Conservation (phyloP, 1,140 invertebrate genomes). For the Wasmannia auropunctata region DNA sequence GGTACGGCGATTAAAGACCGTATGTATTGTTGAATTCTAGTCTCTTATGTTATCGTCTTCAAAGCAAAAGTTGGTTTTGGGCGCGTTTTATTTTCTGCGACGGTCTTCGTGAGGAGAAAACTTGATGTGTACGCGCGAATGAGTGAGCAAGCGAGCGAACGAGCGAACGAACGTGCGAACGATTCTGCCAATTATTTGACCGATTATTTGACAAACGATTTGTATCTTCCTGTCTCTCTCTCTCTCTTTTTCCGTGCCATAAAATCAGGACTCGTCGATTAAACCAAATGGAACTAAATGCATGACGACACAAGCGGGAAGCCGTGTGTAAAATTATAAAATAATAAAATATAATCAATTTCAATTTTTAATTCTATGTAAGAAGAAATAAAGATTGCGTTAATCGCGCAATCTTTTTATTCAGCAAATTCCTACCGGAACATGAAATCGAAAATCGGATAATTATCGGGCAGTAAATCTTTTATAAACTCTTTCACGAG, state of each 20-base stretch:
- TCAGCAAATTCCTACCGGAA: background rate
- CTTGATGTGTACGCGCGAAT: background rate
- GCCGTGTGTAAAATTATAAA: background rate
- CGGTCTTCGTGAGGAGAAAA: slow-evolving; percentile 44
- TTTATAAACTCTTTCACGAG: background rate
- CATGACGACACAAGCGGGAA: background rate
- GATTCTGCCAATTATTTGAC: slow-evolving; percentile 41
- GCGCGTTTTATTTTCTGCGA: slow-evolving; percentile 56
- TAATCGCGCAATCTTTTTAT: background rate
- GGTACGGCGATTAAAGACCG: slow-evolving; percentile 78
- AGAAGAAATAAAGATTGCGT: slow-evolving; percentile 1
- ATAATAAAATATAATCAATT: background rate
- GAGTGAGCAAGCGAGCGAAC: background rate
- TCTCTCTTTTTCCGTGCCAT: slow-evolving; percentile 31
- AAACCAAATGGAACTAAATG: slow-evolving; percentile 9
- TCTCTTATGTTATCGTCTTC: slow-evolving; percentile 83
- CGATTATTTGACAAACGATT: slow-evolving; percentile 33
- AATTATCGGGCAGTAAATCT: background rate
- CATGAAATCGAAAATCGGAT: background rate
- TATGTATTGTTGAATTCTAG: slow-evolving; percentile 85
- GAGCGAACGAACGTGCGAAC: slow-evolving; percentile 17
- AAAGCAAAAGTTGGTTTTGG: slow-evolving; percentile 69
- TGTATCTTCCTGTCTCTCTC: background rate
- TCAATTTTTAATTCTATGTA: background rate
- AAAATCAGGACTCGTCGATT: slow-evolving; percentile 9